Conservation (phyloP, 2,113 vertebrate species). For the Oncorhynchus tshawytscha region DNA sequence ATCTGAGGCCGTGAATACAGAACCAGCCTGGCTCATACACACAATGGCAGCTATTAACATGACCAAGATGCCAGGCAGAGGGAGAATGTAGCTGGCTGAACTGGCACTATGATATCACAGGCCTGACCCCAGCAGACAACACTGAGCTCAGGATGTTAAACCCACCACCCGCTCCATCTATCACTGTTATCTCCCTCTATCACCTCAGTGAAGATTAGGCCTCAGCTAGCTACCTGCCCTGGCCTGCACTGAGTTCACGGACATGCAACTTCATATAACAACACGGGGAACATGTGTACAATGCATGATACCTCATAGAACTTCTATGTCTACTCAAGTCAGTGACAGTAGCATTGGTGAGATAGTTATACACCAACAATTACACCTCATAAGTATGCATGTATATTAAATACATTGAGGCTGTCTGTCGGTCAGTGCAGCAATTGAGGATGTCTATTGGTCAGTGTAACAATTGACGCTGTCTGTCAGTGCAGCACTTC, state of each 20-base stretch:
- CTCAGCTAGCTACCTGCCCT: constrained; percentile 41
- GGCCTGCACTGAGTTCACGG: neutral
- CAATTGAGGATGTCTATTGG: neutral
- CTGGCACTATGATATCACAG: constrained; percentile 49
- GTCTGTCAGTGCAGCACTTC: neutral
- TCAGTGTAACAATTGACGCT: too few species aligned
- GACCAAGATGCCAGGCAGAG: constrained; percentile 39
- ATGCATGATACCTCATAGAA: neutral
- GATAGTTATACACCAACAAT: neutral
- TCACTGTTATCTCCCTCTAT: constrained; percentile 66
- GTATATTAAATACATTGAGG: neutral
- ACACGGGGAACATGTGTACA: neutral
- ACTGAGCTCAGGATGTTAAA: constrained; percentile 65
- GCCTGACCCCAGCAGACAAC: constrained; percentile 57
- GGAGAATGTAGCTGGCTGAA: constrained; percentile 40
- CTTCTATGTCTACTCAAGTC: neutral
- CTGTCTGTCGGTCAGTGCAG: neutral
- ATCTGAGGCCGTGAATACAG: constrained; percentile 40
- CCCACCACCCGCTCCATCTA: constrained; percentile 58
- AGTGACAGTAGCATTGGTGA: neutral
- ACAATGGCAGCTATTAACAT: constrained; percentile 54
- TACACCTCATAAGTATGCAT: neutral
- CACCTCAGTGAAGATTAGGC: constrained; percentile 64
- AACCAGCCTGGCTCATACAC: constrained; percentile 27
- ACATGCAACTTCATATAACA: neutral